A percentile compares a stretch with the other conserved stretches of the same genome.
phyloP scores from a whole-genome alignment of 2,113 vertebrate species.

The Poicephalus meyeri region DNA sequence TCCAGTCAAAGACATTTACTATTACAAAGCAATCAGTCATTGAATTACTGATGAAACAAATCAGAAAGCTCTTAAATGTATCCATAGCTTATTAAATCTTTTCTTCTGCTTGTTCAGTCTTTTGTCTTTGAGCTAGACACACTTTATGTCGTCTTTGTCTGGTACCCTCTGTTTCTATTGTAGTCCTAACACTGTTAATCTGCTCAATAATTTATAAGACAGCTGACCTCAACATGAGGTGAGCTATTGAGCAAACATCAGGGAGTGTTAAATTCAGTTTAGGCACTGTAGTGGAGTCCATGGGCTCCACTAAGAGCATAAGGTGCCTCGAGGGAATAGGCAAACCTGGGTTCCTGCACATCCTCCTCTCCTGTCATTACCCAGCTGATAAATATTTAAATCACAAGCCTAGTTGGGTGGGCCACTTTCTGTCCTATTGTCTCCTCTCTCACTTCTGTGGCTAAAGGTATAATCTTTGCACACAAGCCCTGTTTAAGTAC shows the following conservation, averaged over 20 bases:
- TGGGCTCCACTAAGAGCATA: not conserved
- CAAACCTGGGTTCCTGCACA: not conserved
- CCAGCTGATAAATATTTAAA: not conserved
- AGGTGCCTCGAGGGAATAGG: not conserved
- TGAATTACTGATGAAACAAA: conserved; percentile 33
- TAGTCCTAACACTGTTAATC: conserved; percentile 65
- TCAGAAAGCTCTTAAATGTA: not conserved
- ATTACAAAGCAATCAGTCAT: conserved; percentile 15
- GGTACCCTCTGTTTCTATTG: conserved; percentile 45
- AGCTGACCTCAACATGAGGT: conserved; percentile 69
- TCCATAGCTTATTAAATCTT: not conserved
- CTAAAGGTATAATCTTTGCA: conserved; percentile 59
- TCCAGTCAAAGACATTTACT: not conserved
- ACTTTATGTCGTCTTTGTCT: conserved; percentile 1
- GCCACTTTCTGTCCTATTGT: conserved; percentile 11
- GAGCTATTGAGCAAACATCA: conserved; percentile 75
- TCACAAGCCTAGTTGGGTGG: not conserved
- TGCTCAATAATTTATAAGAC: conserved; percentile 74
- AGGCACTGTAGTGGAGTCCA: not conserved
- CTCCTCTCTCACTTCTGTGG: conserved; percentile 46
- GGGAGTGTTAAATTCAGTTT: conserved; percentile 47
- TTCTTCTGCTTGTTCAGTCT: not conserved
- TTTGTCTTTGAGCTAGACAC: conserved; percentile 47
- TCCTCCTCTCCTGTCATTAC: not conserved
- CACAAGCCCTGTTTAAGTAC: conserved; percentile 70